These are phyloP conservation scores for Psilopsiagon aurifrons DNA, from an alignment of 2,113 vertebrate genomes.

Conservation along the genomic window DNA sequence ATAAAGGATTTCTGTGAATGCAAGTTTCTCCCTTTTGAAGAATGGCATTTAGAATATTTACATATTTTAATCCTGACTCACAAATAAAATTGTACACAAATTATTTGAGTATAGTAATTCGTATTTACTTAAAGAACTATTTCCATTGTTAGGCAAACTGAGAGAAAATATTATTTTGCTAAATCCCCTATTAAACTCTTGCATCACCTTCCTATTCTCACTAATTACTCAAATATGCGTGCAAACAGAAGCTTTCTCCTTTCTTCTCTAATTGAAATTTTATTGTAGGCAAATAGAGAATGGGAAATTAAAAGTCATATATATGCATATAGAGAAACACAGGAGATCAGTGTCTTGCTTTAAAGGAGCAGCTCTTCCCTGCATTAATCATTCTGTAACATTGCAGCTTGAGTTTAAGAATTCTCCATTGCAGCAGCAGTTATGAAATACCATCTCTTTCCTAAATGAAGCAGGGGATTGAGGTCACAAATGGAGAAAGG, in stretches of 20 bases:
- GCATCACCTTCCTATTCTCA: slow-evolving; percentile 4
- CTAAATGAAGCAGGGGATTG: neutral
- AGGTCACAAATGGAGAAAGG: neutral
- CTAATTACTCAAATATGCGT: slow-evolving; percentile 49
- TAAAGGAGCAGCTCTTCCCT: neutral
- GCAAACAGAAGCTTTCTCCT: slow-evolving; percentile 52
- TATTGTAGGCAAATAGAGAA: slow-evolving; percentile 58
- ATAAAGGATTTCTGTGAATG: neutral
- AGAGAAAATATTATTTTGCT: slow-evolving; percentile 55
- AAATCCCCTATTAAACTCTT: slow-evolving; percentile 47
- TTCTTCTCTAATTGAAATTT: slow-evolving; percentile 65
- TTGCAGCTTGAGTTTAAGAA: neutral
- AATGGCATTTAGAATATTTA: neutral
- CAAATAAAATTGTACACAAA: neutral
- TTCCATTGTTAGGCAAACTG: neutral
- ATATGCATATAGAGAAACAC: slow-evolving; percentile 21
- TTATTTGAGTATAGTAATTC: neutral
- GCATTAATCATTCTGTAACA: neutral
- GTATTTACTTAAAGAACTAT: slow-evolving; percentile 44
- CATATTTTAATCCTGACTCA: neutral
- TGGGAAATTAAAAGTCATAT: slow-evolving; percentile 54
- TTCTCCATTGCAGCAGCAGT: neutral
- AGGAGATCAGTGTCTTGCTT: neutral
- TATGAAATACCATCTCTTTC: neutral
- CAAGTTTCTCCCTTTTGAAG: neutral